Percentiles rank a stretch among this genome's conserved stretches.
Conservation (phyloP, 2,797 vertebrate species). For the Clarias platycephalus region DNA sequence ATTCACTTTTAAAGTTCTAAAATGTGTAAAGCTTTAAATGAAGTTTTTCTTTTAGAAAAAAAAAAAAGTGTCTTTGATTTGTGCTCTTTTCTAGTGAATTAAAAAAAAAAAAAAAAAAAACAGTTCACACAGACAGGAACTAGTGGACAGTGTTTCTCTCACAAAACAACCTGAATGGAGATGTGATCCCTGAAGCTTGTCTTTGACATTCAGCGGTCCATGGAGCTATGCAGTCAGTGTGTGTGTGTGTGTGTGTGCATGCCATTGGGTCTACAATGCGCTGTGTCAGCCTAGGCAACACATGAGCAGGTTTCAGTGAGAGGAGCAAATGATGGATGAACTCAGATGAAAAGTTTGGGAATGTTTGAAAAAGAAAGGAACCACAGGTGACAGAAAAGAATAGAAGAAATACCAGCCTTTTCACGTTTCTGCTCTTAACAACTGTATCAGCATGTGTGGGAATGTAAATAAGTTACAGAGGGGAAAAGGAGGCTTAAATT, state of each 20-base stretch:
- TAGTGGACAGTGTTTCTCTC: slow-evolving; percentile 20
- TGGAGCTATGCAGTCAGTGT: slow-evolving; percentile 40
- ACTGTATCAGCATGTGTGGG: not conserved
- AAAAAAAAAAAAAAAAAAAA: no score
- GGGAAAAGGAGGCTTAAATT: not conserved
- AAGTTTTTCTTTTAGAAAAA: not conserved
- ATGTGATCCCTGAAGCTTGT: slow-evolving; percentile 33
- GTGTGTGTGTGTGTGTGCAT: slow-evolving; percentile 15
- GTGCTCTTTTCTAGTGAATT: slow-evolving; percentile 23
- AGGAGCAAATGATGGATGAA: slow-evolving; percentile 39
- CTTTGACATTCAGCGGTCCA: slow-evolving; percentile 40
- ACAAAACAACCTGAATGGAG: slow-evolving; percentile 40
- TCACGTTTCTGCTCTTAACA: not conserved
- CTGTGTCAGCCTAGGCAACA: slow-evolving; percentile 18
- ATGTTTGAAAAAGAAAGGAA: slow-evolving; percentile 23
- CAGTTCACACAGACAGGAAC: slow-evolving; percentile 40
- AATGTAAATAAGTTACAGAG: not conserved
- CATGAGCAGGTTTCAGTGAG: slow-evolving; percentile 40
- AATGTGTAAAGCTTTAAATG: not conserved
- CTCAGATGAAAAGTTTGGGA: slow-evolving; percentile 20
- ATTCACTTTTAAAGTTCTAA: not conserved
- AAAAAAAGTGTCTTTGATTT: slow-evolving; percentile 6
- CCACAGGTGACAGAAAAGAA: slow-evolving; percentile 27
- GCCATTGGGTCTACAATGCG: slow-evolving; percentile 1
- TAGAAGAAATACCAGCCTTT: not conserved